Evolutionary conservation across 2,113 vertebrate genomes (phyloP).

Genomic region (Dinomys branickii): DNA sequence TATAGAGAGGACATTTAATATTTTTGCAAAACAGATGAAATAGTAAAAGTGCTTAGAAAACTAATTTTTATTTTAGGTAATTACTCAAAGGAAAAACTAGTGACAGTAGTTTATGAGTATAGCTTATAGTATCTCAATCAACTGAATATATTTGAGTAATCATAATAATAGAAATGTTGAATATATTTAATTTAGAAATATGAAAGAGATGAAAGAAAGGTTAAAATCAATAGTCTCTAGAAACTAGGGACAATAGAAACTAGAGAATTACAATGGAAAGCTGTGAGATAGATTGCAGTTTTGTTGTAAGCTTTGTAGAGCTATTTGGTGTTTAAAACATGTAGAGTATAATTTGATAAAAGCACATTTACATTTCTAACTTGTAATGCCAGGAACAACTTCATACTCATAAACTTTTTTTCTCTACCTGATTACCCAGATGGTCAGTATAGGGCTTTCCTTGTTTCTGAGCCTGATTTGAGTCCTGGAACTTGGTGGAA

Average conservation of each 20-base stretch:
- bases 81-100: conserved; percentile 9
- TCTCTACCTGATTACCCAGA: background rate
- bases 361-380: conserved; percentile 39
- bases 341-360: conserved; percentile 13
- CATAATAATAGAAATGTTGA: conserved; percentile 39
- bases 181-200: conserved; percentile 44
- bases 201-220: background rate
- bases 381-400: conserved; percentile 1
- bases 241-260: background rate
- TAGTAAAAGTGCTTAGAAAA: conserved; percentile 51
- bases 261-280: background rate
- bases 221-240: background rate
- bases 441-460: background rate
- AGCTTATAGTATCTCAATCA: background rate
- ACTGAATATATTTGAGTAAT: conserved; percentile 8
- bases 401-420: conserved; percentile 38
- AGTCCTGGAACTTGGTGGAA: conserved; percentile 20
- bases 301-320: background rate
- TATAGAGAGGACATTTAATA: background rate
- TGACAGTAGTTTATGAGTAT: background rate
- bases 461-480: background rate
- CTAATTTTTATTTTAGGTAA: conserved; percentile 8
- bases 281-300: background rate
- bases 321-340: background rate
- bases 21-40: background rate